These are phyloP conservation scores for Panonychus citri DNA, from an alignment of 1,140 invertebrate genomes.

Conservation along the genomic window DNA sequence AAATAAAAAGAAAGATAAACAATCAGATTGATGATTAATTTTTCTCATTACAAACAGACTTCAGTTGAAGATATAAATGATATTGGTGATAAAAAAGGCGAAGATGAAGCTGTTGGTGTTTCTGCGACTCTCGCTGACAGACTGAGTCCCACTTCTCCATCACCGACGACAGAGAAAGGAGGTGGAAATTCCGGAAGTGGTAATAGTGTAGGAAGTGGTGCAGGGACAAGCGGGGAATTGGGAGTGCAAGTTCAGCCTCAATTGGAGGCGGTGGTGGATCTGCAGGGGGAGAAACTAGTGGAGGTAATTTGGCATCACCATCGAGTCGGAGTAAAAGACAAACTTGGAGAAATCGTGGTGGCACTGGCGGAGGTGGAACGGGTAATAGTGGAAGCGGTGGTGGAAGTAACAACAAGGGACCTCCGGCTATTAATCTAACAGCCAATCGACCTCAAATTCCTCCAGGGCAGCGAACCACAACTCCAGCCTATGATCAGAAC, in stretches of 20 bases:
- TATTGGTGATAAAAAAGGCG: background rate
- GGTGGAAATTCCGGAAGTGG: background rate
- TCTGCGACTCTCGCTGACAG: too few relatives aligned
- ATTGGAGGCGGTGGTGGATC: too few relatives aligned
- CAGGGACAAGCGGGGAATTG: too few relatives aligned
- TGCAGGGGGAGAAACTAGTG: too few relatives aligned
- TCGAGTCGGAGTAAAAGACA: background rate
- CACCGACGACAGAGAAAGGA: too few relatives aligned
- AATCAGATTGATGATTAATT: too few relatives aligned
- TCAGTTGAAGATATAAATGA: constrained; percentile 2
- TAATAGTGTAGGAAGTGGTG: too few relatives aligned
- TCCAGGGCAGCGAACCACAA: background rate
- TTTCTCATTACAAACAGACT: too few relatives aligned
- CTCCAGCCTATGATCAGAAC: background rate
- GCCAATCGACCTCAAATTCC: background rate
- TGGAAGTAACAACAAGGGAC: background rate
- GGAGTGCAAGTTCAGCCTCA: too few relatives aligned
- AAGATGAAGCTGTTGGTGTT: background rate
- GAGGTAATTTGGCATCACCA: background rate
- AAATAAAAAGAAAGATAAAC: too few relatives aligned
- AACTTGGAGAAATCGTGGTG: background rate
- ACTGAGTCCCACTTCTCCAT: too few relatives aligned
- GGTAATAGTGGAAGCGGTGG: background rate
- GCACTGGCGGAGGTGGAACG: background rate
- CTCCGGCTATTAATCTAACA: background rate